Conservation (phyloP, 2,797 vertebrate genomes). For the Telmatherina bonti region DNA sequence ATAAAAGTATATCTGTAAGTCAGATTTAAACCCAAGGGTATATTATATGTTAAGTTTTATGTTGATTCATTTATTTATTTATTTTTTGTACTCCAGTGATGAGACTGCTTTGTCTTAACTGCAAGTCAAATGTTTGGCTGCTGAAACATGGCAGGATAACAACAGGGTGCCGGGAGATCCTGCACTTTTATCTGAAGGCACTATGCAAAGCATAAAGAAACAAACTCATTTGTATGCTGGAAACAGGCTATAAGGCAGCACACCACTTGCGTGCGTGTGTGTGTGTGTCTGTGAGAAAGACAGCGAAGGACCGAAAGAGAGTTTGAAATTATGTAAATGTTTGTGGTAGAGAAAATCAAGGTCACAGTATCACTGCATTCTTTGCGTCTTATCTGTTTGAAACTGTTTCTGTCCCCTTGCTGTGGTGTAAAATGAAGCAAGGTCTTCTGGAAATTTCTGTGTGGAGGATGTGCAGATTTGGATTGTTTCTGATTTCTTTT, state of each 20-base stretch:
- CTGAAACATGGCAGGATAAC: slow-evolving; percentile 36
- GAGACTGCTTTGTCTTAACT: slow-evolving; percentile 30
- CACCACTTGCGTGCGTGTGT: slow-evolving; percentile 20
- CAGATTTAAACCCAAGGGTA: slow-evolving; percentile 1
- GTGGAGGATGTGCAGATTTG: slow-evolving; percentile 32
- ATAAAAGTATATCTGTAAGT: slow-evolving; percentile 2
- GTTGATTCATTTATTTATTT: slow-evolving; percentile 9
- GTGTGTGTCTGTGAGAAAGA: slow-evolving; percentile 15
- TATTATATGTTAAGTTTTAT: slow-evolving; percentile 22
- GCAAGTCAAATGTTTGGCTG: slow-evolving; percentile 30
- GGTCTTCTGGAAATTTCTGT: slow-evolving; percentile 28
- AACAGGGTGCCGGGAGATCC: slow-evolving; percentile 24
- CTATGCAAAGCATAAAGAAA: slow-evolving; percentile 52
- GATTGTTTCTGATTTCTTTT: slow-evolving; percentile 28
- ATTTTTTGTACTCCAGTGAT: slow-evolving; percentile 35
- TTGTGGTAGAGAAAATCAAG: slow-evolving; percentile 55
- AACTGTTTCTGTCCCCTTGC: slow-evolving; percentile 28
- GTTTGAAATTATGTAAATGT: slow-evolving; percentile 63
- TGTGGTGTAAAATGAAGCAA: slow-evolving; percentile 30
- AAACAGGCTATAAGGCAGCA: slow-evolving; percentile 38
- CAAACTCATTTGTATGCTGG: slow-evolving; percentile 53
- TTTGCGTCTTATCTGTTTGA: slow-evolving; percentile 51
- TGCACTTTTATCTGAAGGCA: slow-evolving; percentile 50
- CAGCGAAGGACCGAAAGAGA: slow-evolving; percentile 16
- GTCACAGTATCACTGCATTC: slow-evolving; percentile 58